Conservation (phyloP, 2,888 invertebrate species). For the Drosophila koepferae region DNA sequence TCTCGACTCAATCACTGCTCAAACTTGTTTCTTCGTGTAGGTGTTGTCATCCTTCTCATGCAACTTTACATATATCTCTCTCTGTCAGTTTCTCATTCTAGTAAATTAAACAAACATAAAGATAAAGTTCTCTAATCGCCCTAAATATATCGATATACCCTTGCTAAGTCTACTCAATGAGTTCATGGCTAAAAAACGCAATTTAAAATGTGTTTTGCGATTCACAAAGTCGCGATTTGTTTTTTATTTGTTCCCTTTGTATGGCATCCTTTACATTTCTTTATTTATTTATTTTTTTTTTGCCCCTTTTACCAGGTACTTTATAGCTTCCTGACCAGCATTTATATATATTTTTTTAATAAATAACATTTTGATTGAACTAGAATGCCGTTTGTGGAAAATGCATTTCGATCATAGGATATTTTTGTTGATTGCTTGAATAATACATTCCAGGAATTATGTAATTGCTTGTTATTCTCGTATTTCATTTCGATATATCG, state of each 20-base stretch:
- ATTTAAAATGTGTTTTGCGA: constrained; percentile 32
- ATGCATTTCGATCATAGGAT: background rate
- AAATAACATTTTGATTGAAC: constrained; percentile 6
- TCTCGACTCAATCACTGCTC: no score
- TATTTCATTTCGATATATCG: background rate
- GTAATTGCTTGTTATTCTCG: background rate
- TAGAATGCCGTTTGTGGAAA: background rate
- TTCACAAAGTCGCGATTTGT: constrained; percentile 10
- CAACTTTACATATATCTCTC: no score
- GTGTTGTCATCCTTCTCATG: no score
- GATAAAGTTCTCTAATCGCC: background rate
- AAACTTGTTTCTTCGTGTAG: no score
- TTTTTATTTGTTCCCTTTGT: constrained; percentile 3
- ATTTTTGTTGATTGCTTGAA: background rate
- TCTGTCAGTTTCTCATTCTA: no score
- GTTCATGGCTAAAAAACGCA: constrained; percentile 23
- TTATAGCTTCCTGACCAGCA: background rate
- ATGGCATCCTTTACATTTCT: background rate
- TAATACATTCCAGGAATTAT: background rate
- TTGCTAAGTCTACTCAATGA: background rate
- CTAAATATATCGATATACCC: background rate
- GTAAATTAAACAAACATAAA: no score
- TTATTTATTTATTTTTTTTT: background rate
- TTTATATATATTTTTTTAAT: background rate
- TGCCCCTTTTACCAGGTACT: background rate